Evolutionary conservation across 1,140 invertebrate species (phyloP), one percentile per base, ranked within the genome.

Genomic region (Neodiprion fabricii): DNA sequence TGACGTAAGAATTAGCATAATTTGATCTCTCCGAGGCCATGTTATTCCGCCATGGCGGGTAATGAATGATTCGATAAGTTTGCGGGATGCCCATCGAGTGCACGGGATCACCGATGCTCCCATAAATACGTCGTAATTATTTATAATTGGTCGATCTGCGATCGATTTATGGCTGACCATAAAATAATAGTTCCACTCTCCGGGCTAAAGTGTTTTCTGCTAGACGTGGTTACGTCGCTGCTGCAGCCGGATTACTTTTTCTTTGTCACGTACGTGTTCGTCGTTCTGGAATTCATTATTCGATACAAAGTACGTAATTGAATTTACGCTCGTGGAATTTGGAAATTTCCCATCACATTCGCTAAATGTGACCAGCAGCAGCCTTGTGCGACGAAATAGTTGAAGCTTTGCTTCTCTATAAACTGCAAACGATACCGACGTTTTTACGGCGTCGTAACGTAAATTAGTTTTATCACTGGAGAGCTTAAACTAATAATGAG

Each of bases 51-150:
- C 53, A 4, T 1, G n/a, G 53, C 53, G 53, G 8, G 53, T 61
- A 61, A 61, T 61, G n/a, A 61, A 61, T 17, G 53, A 61, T 61
- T 61, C 53, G 53, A 61, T 61, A 61, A 61, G n/a, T 61, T 61
- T 61, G 11, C 53, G 53, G 11, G 53, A 7, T 14, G 53, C 53
- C 5, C 28, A 61, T 12, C 4, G 53, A 61, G 53, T 61, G 8
- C 53, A 61, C 11, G 53, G 28, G 1, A 14, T 61, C 53, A 61
- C 53, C 53, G 11, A 61, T 61, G 4, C 53, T 4, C 53, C 53
- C n/a, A 61, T 61, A 61, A 61, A 61, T 61, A 61, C 53, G 53
- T 61, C 53, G 53, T 61, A 61, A 61, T 61, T 61, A 61, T 61
- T 61, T 61, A 61, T 61, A 61, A 61, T 61, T 61, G 53, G 53